Evolutionary conservation across 2,888 invertebrate species (phyloP).

Genomic region (Eupithecia centaureata): DNA sequence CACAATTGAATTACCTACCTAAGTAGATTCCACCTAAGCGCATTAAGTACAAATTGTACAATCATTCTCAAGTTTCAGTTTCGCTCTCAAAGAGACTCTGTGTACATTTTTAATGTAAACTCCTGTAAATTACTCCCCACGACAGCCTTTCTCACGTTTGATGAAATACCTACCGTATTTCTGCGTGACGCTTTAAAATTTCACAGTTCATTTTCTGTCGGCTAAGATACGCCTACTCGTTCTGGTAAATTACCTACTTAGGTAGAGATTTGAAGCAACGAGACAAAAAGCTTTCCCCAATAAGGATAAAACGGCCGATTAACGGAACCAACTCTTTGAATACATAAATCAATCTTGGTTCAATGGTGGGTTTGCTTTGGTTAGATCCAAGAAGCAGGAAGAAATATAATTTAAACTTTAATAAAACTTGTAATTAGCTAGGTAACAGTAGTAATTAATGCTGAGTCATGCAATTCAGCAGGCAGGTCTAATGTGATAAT

Average conservation of each 20-base stretch:
- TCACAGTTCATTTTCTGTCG: slow-evolving; percentile 36
- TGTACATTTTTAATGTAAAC: slow-evolving; percentile 44
- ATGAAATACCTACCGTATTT: slow-evolving; percentile 42
- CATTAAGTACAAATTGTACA: slow-evolving; percentile 26
- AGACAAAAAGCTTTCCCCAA: slow-evolving; percentile 3
- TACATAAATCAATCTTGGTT: neutral
- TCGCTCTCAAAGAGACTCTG: slow-evolving; percentile 37
- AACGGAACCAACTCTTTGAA: neutral
- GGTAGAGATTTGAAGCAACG: neutral
- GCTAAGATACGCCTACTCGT: slow-evolving; percentile 43
- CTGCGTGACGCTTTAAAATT: slow-evolving; percentile 48
- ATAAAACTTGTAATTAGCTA: neutral
- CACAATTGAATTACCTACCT: slow-evolving; percentile 8
- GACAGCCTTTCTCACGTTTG: slow-evolving; percentile 48
- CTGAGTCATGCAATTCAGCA: slow-evolving; percentile 8
- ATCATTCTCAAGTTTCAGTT: slow-evolving; percentile 33
- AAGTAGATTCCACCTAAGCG: slow-evolving; percentile 6
- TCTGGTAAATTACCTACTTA: slow-evolving; percentile 37
- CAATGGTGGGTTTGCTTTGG: neutral
- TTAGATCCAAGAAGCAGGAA: too few species aligned
- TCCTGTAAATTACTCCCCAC: slow-evolving; percentile 44
- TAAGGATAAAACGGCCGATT: neutral
- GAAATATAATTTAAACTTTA: neutral
- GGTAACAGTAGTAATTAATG: slow-evolving; percentile 2
- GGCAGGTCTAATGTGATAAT: slow-evolving; percentile 11